Percentiles rank a stretch among this genome's conserved stretches.
Evolutionary conservation across 2,888 invertebrate species (phyloP).

Genomic region (Eustalomyia histrio): DNA sequence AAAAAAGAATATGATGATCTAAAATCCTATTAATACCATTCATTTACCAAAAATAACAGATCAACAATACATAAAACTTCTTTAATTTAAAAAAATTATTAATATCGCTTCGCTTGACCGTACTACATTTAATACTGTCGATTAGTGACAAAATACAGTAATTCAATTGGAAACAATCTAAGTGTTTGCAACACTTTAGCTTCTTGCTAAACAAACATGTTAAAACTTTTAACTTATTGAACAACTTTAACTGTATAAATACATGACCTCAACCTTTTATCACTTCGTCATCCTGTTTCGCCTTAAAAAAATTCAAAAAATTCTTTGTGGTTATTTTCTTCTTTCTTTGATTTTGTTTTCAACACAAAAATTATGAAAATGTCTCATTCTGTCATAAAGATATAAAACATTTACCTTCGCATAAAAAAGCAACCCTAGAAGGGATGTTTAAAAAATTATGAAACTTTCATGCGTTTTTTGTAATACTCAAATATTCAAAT

Average conservation of each 20-base stretch:
- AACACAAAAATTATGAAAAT: conserved; percentile 34
- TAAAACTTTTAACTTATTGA: not conserved
- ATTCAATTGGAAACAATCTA: too few relatives aligned
- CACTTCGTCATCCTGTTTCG: not conserved
- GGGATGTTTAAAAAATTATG: not conserved
- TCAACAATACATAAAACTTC: too few relatives aligned
- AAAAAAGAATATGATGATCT: too few relatives aligned
- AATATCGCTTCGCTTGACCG: too few relatives aligned
- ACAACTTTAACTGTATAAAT: not conserved
- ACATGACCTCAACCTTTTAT: not conserved
- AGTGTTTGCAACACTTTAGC: too few relatives aligned
- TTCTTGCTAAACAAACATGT: too few relatives aligned
- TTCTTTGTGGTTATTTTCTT: not conserved
- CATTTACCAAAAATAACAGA: too few relatives aligned
- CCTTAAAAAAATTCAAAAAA: too few relatives aligned
- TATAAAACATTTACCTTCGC: not conserved
- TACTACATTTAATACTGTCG: too few relatives aligned
- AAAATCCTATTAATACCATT: too few relatives aligned
- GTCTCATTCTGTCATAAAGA: conserved; percentile 17
- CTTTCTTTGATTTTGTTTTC: not conserved
- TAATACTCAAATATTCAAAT: conserved; percentile 41
- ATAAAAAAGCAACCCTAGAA: conserved; percentile 3
- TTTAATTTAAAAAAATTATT: too few relatives aligned
- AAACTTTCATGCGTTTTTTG: conserved; percentile 14
- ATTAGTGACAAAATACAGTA: too few relatives aligned